Evolutionary conservation across 2,888 invertebrate genomes (phyloP).

Genomic region (Drosophila mercatorum): DNA sequence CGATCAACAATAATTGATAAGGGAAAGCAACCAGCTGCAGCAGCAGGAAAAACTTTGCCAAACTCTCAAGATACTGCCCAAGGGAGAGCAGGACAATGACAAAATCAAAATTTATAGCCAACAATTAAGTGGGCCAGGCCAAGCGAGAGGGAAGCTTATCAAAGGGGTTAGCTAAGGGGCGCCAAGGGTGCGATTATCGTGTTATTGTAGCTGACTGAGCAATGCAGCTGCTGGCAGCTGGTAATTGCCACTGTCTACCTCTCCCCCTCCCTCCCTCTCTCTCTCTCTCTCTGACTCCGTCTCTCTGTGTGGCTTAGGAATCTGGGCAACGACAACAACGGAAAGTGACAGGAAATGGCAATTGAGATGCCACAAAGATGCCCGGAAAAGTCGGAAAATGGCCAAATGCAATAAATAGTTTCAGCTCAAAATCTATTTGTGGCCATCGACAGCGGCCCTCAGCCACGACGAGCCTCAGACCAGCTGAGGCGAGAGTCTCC

Average conservation of each 20-base stretch:
- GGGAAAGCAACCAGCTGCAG: background rate
- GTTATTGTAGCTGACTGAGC: constrained; percentile 33
- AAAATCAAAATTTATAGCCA: constrained; percentile 68
- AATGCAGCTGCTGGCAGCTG: constrained; percentile 23
- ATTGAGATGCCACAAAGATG: constrained; percentile 18
- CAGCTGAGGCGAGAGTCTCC: background rate
- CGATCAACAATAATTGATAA: constrained; percentile 46
- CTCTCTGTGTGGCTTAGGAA: background rate
- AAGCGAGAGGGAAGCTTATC: constrained; percentile 1
- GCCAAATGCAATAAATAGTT: constrained; percentile 35
- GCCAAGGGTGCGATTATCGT: constrained; percentile 29
- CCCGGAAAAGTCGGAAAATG: constrained; percentile 14
- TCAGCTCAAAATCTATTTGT: constrained; percentile 19
- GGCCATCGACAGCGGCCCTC: constrained; percentile 6
- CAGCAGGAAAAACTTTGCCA: background rate
- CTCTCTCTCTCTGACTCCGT: background rate
- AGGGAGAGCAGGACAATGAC: constrained; percentile 41
- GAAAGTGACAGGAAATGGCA: constrained; percentile 26
- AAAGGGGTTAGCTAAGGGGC: background rate
- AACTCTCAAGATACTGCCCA: constrained; percentile 10
- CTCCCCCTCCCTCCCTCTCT: background rate
- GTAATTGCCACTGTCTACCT: constrained; percentile 15
- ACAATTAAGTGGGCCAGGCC: constrained; percentile 56
- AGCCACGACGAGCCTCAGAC: background rate
- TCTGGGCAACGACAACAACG: constrained; percentile 8